Evolutionary conservation across 1,140 invertebrate species (phyloP), one percentile per base, ranked within the genome.

Genomic region (Popillia japonica): DNA sequence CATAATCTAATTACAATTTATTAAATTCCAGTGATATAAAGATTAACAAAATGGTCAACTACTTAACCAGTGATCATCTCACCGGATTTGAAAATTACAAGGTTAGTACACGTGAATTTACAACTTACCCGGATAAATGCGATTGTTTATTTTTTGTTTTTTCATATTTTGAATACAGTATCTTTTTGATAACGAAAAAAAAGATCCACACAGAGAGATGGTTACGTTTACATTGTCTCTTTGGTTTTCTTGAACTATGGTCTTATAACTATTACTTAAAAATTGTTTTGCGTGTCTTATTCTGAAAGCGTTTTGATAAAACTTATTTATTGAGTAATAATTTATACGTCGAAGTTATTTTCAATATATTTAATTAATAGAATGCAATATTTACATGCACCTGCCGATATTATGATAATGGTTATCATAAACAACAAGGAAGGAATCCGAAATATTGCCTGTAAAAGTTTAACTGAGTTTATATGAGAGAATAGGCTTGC

Each of bases 81-180:
- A 89, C 92, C 83, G 96, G 96, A 64, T 97, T 98, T 87, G 95
- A 97, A 87, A 94, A 94, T 88, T 98, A 98, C 85, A 97, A 97
- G 92, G 96, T 97, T 80, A 88, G 83, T 85, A 34, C 61, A 68
- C 20, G 61, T 68, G 61, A 68, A 68, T 55, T 55, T 55, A n/a
- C 14, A 10, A 10, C 27, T 20, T 68, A 20, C 61, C 22, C 27
- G 11, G 20, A 68, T 27, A 10, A 23, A 68, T 68, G 4, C 22
- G 27, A 68, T 22, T 68, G 61, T 68, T 68, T 68, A 27, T 68
- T 68, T 3, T 68, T 48, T 48, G 1, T 3, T 48, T 48, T 48
- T 48, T 14, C 0, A 48, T 14, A 20, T 68, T 27, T 23, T 27
- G 22, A 7, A 68, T 11, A 20, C 27, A 34, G 6, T 27, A 68